Evolutionary conservation across 2,888 invertebrate genomes (phyloP).

Genomic region (Eristalis arbustorum): DNA sequence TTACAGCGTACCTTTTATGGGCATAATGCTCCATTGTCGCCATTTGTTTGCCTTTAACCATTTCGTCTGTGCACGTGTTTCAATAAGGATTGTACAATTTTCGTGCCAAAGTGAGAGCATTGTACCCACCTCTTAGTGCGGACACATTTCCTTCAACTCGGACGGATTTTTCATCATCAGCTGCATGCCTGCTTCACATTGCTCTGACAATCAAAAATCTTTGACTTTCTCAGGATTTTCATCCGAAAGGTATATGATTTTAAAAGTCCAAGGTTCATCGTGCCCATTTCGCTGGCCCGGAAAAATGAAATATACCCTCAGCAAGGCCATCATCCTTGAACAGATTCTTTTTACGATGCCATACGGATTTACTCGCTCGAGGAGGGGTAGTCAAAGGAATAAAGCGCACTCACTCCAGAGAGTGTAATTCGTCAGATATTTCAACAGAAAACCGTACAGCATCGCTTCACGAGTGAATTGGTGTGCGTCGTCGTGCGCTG

Average conservation of each 20-base stretch:
- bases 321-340: background rate
- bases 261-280: background rate
- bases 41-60: background rate
- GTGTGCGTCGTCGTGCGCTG: background rate
- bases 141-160: background rate
- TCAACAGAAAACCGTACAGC: background rate
- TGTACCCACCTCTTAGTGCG: no score
- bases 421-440: background rate
- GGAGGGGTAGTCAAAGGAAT: background rate
- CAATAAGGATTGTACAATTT: background rate
- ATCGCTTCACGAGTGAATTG: background rate
- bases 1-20: background rate
- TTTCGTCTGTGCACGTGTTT: background rate
- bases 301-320: background rate
- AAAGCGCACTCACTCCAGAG: background rate
- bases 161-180: background rate
- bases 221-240: background rate
- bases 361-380: background rate
- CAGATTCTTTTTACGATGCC: background rate
- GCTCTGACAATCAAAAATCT: background rate
- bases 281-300: background rate
- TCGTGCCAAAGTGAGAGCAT: background rate
- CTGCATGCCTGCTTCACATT: background rate
- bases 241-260: background rate
- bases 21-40: background rate